Percentiles rank a stretch among this genome's conserved stretches.
Conservation (phyloP, 2,797 vertebrate genomes). For the Enteromius radiatus region DNA sequence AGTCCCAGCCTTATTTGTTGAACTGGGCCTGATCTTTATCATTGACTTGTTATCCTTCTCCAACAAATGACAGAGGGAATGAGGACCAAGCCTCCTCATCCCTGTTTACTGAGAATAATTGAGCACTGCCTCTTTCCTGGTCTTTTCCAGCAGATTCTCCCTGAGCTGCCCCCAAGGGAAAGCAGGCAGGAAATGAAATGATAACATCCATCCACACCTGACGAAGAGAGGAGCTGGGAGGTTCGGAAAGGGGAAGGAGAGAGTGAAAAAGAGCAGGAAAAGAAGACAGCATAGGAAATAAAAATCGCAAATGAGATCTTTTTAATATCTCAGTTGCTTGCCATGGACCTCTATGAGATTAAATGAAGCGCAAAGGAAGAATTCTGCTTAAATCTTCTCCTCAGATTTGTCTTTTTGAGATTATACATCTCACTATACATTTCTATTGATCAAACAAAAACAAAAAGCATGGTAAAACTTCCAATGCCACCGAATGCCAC, state of each 20-base stretch:
- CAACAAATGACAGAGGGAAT: slow-evolving; percentile 39
- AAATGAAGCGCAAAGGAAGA: neutral
- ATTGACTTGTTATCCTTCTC: slow-evolving; percentile 47
- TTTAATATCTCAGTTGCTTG: slow-evolving; percentile 3
- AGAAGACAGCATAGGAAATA: neutral
- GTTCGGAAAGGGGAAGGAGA: slow-evolving; percentile 15
- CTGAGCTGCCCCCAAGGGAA: slow-evolving; percentile 52
- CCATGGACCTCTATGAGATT: neutral
- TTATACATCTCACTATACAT: neutral
- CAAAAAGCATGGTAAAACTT: neutral
- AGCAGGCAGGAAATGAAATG: slow-evolving; percentile 53
- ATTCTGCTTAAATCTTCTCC: neutral
- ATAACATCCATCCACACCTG: slow-evolving; percentile 56
- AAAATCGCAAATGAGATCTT: slow-evolving; percentile 8
- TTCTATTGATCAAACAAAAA: too few species aligned
- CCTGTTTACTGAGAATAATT: slow-evolving; percentile 51
- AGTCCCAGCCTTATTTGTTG: slow-evolving; percentile 29
- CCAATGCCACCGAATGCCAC: neutral
- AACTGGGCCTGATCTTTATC: slow-evolving; percentile 50
- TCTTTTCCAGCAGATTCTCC: slow-evolving; percentile 45
- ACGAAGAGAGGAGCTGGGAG: slow-evolving; percentile 42
- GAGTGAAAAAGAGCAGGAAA: neutral
- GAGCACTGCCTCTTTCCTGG: slow-evolving; percentile 39
- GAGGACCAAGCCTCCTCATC: slow-evolving; percentile 18
- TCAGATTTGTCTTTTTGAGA: neutral